Evolutionary conservation across 2,797 vertebrate species (phyloP).

Genomic region (Leucoraja ocellata): DNA sequence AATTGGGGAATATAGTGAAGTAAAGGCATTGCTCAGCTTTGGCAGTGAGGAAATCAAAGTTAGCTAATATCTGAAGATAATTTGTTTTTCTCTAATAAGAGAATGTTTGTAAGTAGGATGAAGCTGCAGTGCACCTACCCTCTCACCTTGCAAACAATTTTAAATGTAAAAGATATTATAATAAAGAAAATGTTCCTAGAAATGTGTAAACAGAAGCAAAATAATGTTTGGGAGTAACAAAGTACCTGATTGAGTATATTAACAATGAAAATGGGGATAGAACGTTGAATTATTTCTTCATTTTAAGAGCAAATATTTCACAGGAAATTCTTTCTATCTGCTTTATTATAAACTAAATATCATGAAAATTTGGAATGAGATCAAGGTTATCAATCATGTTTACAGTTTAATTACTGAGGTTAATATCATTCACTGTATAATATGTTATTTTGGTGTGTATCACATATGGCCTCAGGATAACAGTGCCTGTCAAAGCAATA

Average conservation of each 20-base stretch:
- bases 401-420: conserved; percentile 94
- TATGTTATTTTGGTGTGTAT: conserved; percentile 77
- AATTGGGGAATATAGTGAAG: background rate
- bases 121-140: background rate
- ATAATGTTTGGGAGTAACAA: background rate
- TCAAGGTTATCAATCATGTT: conserved; percentile 89
- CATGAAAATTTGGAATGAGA: conserved; percentile 58
- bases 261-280: conserved; percentile 10
- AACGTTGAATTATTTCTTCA: conserved; percentile 46
- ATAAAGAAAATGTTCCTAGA: background rate
- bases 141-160: background rate
- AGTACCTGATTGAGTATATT: background rate
- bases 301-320: conserved; percentile 45
- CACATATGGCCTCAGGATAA: conserved; percentile 73
- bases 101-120: background rate
- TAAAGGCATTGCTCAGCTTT: background rate
- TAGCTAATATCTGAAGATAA: background rate
- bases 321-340: conserved; percentile 44
- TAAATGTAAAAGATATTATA: background rate
- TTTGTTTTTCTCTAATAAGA: background rate
- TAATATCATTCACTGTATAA: conserved; percentile 82
- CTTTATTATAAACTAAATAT: conserved; percentile 35
- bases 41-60: background rate
- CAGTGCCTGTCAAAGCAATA: conserved; percentile 53
- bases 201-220: too few relatives aligned